Percentiles rank a stretch among this genome's conserved stretches.
These are phyloP conservation scores for Thelaira solivaga DNA, from an alignment of 2,888 invertebrate species.

Conservation along the genomic window DNA sequence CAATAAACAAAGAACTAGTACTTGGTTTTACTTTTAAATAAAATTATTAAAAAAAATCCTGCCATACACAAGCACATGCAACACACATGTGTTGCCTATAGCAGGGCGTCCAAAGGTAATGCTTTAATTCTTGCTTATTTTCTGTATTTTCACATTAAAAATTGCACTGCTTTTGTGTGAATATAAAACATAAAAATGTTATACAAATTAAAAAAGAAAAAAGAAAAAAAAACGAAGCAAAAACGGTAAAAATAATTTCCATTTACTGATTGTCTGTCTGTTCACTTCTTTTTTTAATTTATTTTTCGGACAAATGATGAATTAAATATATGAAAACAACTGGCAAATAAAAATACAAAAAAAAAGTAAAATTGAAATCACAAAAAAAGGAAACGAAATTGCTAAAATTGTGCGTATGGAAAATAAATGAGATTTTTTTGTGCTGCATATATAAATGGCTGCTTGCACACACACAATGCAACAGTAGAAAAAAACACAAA, in stretches of 20 bases:
- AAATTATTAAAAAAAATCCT: too few species aligned
- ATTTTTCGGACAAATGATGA: constrained; percentile 33
- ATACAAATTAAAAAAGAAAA: constrained; percentile 21
- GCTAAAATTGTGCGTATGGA: constrained; percentile 58
- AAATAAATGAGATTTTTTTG: constrained; percentile 52
- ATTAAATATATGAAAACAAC: constrained; percentile 35
- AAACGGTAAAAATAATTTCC: constrained; percentile 20
- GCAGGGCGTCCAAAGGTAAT: not conserved
- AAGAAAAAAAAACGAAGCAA: not conserved
- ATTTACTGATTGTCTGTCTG: constrained; percentile 23
- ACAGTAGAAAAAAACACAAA: not conserved
- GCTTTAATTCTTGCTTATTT: not conserved
- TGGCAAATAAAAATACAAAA: constrained; percentile 5
- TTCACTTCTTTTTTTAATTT: not conserved
- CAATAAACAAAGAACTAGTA: too few species aligned
- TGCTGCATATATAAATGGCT: constrained; percentile 31
- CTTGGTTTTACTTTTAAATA: too few species aligned
- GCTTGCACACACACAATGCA: constrained; percentile 40
- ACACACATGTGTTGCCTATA: not conserved
- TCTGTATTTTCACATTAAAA: too few species aligned
- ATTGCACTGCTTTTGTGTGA: not conserved
- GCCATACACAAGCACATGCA: not conserved
- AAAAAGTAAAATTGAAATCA: too few species aligned
- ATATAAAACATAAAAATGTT: not conserved
- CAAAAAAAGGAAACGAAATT: constrained; percentile 23